A percentile compares a stretch with the other conserved stretches of the same genome.
phyloP scores from a whole-genome alignment of 37 sponge, comb jelly and placozoan genomes.

The Spongilla lacustris region DNA sequence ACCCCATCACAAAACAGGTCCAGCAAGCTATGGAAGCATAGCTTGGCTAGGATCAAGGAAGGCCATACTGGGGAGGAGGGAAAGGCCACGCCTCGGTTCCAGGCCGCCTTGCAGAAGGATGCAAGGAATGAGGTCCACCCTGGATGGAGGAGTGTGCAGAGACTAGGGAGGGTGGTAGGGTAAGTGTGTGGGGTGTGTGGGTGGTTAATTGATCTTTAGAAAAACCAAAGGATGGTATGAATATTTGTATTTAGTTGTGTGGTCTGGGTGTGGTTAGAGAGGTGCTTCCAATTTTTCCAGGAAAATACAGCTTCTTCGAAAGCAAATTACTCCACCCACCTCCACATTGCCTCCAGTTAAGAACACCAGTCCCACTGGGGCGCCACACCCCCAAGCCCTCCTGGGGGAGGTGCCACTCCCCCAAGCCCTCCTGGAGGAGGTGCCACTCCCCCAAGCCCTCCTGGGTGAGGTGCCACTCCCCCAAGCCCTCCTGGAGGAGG shows the following conservation, averaged over 20 bases:
- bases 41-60: slow-evolving; percentile 33
- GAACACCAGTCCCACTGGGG: not conserved
- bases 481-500: too few species aligned
- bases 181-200: slow-evolving; percentile 30
- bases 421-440: too few species aligned
- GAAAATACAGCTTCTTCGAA: not conserved
- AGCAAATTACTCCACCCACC: not conserved
- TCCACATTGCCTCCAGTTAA: not conserved
- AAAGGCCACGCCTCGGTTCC: slow-evolving; percentile 34
- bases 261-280: not conserved
- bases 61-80: slow-evolving; percentile 59
- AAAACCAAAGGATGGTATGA: too few species aligned
- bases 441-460: not conserved
- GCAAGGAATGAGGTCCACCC: slow-evolving; percentile 75
- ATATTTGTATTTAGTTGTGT: not conserved
- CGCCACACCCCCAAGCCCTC: not conserved
- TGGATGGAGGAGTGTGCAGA: slow-evolving; percentile 78
- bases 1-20: not conserved
- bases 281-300: not conserved
- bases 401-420: not conserved
- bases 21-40: slow-evolving; percentile 26
- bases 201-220: too few species aligned
- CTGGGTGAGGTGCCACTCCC: not conserved
- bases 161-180: slow-evolving; percentile 59
- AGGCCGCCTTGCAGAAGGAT: slow-evolving; percentile 55